These are phyloP conservation scores for Erpornis zantholeuca DNA, from an alignment of 2,113 vertebrate species.

Conservation along the genomic window DNA sequence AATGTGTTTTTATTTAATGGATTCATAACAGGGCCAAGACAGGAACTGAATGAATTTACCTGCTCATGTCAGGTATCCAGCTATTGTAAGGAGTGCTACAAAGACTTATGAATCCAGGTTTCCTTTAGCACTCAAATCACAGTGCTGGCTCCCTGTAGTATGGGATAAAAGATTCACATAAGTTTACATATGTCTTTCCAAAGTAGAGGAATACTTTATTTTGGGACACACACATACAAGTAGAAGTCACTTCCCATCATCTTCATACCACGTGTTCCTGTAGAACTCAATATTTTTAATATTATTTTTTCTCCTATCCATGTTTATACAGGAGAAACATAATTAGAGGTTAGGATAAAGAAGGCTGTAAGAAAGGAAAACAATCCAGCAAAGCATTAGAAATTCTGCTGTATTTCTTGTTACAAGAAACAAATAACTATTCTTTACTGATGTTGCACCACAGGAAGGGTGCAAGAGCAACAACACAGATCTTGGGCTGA, in stretches of 20 bases:
- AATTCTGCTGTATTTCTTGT: neutral
- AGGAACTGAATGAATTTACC: neutral
- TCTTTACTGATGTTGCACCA: neutral
- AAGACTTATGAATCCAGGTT: neutral
- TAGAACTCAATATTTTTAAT: neutral
- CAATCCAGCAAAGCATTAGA: neutral
- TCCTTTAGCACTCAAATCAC: neutral
- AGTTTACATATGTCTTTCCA: neutral
- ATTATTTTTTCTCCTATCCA: neutral
- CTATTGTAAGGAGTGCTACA: neutral
- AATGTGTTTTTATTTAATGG: neutral
- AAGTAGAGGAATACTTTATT: neutral
- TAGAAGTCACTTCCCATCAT: neutral
- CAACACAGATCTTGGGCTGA: neutral
- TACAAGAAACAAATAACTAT: neutral
- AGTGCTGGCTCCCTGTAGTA: neutral
- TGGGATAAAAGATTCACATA: neutral
- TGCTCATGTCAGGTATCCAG: neutral
- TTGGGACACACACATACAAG: neutral
- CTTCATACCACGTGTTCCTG: neutral
- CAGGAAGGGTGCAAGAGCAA: conserved; percentile 14
- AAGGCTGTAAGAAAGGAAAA: neutral
- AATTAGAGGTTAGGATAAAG: conserved; percentile 32
- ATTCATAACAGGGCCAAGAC: neutral
- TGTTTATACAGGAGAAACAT: neutral